These are phyloP conservation scores for Lithophane socia DNA, from an alignment of 2,888 invertebrate genomes.

Conservation along the genomic window DNA sequence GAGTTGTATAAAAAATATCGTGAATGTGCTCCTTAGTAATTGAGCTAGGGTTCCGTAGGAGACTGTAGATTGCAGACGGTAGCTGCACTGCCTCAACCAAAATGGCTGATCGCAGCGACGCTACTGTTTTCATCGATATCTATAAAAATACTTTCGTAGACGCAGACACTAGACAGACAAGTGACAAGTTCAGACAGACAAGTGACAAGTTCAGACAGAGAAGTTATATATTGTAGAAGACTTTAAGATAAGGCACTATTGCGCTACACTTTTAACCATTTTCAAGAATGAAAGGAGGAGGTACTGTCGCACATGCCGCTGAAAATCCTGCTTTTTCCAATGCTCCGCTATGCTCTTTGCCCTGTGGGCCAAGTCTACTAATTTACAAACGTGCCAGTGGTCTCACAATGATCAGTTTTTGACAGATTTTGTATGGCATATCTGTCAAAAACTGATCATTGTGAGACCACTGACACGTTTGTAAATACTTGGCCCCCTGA, in stretches of 20 bases:
- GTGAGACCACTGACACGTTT: too few relatives aligned
- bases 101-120: background rate
- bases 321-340: too few relatives aligned
- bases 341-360: too few relatives aligned
- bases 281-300: background rate
- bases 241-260: background rate
- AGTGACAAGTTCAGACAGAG: too few relatives aligned
- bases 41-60: background rate
- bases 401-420: too few relatives aligned
- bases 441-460: too few relatives aligned
- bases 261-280: background rate
- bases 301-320: too few relatives aligned
- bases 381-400: too few relatives aligned
- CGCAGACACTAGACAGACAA: background rate
- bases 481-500: too few relatives aligned
- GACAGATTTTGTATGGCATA: too few relatives aligned
- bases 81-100: background rate
- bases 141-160: background rate
- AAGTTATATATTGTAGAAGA: background rate
- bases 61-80: background rate
- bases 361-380: too few relatives aligned
- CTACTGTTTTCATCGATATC: background rate
- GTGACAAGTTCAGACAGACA: background rate
- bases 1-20: background rate
- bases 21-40: background rate